Evolutionary conservation across 2,888 invertebrate species (phyloP).

Genomic region (Cosmia trapezina): DNA sequence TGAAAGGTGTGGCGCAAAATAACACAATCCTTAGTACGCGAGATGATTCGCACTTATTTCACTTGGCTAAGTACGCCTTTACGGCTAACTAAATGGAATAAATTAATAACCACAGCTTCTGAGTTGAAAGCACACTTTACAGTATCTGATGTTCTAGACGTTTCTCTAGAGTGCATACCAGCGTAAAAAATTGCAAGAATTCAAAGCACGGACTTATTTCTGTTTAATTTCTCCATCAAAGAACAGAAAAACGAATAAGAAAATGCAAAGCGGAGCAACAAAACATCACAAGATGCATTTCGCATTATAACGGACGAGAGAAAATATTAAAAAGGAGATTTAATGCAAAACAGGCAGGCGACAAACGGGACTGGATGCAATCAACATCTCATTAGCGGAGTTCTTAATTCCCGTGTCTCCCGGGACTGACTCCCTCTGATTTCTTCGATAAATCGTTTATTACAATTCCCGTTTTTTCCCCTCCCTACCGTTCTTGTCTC

Average conservation of each 20-base stretch:
- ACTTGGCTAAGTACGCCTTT: slow-evolving; percentile 5
- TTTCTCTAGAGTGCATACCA: slow-evolving; percentile 22
- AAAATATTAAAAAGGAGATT: slow-evolving; percentile 75
- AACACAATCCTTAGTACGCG: no score
- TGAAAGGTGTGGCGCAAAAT: no score
- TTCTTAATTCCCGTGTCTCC: slow-evolving; percentile 85
- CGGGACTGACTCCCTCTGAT: slow-evolving; percentile 78
- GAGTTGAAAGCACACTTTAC: background rate
- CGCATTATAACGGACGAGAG: slow-evolving; percentile 77
- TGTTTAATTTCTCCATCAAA: slow-evolving; percentile 62
- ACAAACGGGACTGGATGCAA: slow-evolving; percentile 85
- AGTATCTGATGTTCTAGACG: slow-evolving; percentile 14
- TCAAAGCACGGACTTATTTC: slow-evolving; percentile 46
- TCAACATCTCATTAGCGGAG: slow-evolving; percentile 89
- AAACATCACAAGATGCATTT: slow-evolving; percentile 80
- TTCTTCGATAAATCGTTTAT: slow-evolving; percentile 86
- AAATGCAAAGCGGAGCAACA: slow-evolving; percentile 69
- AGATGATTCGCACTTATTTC: background rate
- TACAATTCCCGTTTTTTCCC: slow-evolving; percentile 78
- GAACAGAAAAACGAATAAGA: slow-evolving; percentile 46
- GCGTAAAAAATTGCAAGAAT: slow-evolving; percentile 31
- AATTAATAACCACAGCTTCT: slow-evolving; percentile 16
- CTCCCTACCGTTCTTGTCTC: slow-evolving; percentile 73
- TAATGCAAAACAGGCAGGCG: slow-evolving; percentile 80
- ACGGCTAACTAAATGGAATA: background rate